A percentile compares a stretch with the other conserved stretches of the same genome.
These are phyloP conservation scores for Scaptomyza cyrtandrae DNA, from an alignment of 2,888 invertebrate genomes.

Conservation along the genomic window DNA sequence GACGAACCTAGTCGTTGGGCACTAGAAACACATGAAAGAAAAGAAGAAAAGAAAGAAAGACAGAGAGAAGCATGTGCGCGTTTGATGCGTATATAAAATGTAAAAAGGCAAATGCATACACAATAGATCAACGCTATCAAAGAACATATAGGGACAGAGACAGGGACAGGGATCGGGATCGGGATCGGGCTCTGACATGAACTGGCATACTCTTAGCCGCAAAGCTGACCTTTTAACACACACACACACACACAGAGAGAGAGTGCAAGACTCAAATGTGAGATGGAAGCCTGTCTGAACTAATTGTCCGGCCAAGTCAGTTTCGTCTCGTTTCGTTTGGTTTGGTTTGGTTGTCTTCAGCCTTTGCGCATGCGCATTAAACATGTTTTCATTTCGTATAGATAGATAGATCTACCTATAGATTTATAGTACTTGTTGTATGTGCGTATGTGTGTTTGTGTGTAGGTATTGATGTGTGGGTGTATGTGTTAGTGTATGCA, in stretches of 20 bases:
- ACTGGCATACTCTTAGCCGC: constrained; percentile 50
- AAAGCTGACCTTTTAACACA: constrained; percentile 75
- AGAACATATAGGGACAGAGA: constrained; percentile 32
- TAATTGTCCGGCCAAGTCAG: constrained; percentile 65
- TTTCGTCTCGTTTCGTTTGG: constrained; percentile 47
- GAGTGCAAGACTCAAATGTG: constrained; percentile 3
- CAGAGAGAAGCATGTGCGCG: constrained; percentile 13
- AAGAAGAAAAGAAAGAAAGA: constrained; percentile 14
- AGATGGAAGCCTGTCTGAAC: constrained; percentile 76
- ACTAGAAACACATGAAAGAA: constrained; percentile 54
- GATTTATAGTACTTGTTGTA: constrained; percentile 53
- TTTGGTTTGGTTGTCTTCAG: constrained; percentile 26
- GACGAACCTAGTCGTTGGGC: constrained; percentile 79
- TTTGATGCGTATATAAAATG: constrained; percentile 73
- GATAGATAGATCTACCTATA: constrained; percentile 59
- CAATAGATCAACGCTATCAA: constrained; percentile 77
- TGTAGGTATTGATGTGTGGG: not conserved
- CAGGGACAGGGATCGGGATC: constrained; percentile 14
- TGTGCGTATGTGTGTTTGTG: constrained; percentile 34
- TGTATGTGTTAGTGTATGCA: constrained; percentile 35
- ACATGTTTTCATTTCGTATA: constrained; percentile 67
- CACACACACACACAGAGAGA: constrained; percentile 30
- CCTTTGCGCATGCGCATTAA: constrained; percentile 70
- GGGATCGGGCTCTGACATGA: constrained; percentile 23
- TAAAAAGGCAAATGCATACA: constrained; percentile 60